Percentiles rank a stretch among this genome's conserved stretches.
phyloP scores from a whole-genome alignment of 2,888 invertebrate species.

The Tenthredo scrophulariae region DNA sequence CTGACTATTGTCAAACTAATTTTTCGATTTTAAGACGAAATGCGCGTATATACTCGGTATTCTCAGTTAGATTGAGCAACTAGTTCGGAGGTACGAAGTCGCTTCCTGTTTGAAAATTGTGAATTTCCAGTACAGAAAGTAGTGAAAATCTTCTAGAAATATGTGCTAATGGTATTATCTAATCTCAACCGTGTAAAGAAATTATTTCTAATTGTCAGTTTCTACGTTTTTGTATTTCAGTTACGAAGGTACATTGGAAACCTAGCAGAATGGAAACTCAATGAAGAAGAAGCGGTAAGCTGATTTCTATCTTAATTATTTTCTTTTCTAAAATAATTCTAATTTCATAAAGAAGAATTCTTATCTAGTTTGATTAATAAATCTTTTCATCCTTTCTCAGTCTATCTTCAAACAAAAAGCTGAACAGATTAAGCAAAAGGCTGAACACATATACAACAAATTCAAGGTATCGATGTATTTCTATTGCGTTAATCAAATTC shows the following conservation, averaged over 20 bases:
- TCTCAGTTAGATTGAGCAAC: background rate
- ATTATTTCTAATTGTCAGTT: background rate
- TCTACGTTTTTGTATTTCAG: constrained; percentile 65
- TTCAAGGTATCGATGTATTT: constrained; percentile 77
- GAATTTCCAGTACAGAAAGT: background rate
- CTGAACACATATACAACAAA: constrained; percentile 82
- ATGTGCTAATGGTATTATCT: background rate
- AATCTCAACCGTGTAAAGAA: background rate
- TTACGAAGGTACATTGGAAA: constrained; percentile 90
- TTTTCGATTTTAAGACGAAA: too few species aligned
- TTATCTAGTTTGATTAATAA: background rate
- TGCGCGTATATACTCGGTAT: background rate
- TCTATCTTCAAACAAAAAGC: constrained; percentile 84
- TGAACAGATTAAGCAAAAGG: constrained; percentile 85
- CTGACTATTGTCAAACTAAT: background rate
- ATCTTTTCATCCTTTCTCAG: constrained; percentile 62
- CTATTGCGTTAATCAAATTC: too few species aligned
- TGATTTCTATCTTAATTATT: background rate
- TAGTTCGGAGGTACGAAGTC: background rate
- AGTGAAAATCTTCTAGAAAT: background rate
- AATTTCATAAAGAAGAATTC: background rate
- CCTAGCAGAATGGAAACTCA: constrained; percentile 86
- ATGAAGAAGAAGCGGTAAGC: constrained; percentile 81
- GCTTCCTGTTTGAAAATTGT: background rate
- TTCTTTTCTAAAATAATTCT: background rate